Percentiles rank a stretch among this genome's conserved stretches.
Evolutionary conservation across 2,113 vertebrate genomes (phyloP).

Genomic region (Toxotes jaculatrix): DNA sequence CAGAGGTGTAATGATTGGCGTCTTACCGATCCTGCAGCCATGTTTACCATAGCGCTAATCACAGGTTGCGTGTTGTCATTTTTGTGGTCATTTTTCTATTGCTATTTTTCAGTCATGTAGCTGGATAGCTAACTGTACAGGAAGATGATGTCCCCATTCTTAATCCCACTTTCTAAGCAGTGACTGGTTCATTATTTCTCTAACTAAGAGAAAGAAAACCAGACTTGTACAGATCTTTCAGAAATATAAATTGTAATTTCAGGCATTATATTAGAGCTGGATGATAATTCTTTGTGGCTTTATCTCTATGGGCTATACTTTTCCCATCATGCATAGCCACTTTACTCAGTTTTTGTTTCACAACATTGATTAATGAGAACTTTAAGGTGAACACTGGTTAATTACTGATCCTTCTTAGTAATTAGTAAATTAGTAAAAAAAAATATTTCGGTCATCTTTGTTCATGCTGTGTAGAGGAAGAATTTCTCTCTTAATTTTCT

Average conservation of each 20-base stretch:
- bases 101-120: no score
- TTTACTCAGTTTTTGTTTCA: background rate
- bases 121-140: no score
- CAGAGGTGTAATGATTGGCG: no score
- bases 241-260: background rate
- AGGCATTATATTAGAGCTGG: background rate
- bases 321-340: no score
- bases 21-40: no score
- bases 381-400: background rate
- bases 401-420: background rate
- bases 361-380: background rate
- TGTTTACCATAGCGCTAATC: no score
- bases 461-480: background rate
- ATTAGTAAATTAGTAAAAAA: no score
- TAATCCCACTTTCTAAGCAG: background rate
- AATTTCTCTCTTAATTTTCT: background rate
- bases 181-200: no score
- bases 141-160: background rate
- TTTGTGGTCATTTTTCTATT: no score
- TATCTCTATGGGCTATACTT: no score
- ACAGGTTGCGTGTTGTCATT: no score
- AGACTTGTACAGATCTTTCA: background rate
- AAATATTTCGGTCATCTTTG: background rate
- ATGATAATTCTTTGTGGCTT: no score
- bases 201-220: background rate